Conservation (phyloP, 1,140 invertebrate genomes). For the Periplaneta americana region DNA sequence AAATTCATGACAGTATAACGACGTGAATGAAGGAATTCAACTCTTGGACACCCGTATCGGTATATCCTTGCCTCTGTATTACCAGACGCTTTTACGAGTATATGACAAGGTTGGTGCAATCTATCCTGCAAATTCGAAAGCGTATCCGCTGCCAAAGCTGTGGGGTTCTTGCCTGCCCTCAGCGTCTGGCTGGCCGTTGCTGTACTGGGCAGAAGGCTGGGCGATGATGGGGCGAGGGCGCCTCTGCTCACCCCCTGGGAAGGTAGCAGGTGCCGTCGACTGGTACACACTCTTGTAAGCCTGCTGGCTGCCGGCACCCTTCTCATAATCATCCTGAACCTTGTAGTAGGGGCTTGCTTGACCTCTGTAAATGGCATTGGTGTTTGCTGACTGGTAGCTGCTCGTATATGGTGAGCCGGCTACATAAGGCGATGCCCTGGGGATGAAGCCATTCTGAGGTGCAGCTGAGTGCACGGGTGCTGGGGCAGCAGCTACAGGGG, state of each 20-base stretch:
- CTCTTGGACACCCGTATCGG: too few species aligned
- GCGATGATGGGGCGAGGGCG: neutral
- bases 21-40: too few species aligned
- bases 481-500: slow-evolving; percentile 12
- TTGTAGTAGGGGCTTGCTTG: neutral
- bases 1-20: too few species aligned
- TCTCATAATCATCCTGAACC: neutral
- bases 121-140: slow-evolving; percentile 42
- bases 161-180: slow-evolving; percentile 39
- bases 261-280: neutral
- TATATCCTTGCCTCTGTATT: too few species aligned
- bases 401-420: neutral
- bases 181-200: neutral
- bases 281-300: neutral
- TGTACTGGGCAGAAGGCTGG: neutral
- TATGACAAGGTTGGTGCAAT: neutral
- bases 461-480: too few species aligned
- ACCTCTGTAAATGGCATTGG: neutral
- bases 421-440: slow-evolving; percentile 18
- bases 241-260: neutral
- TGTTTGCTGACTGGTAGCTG: neutral
- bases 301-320: neutral
- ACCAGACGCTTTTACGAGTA: too few species aligned
- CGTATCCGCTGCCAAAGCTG: slow-evolving; percentile 50
- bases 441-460: neutral